Evolutionary conservation across 2,797 vertebrate genomes (phyloP), one percentile per base, ranked within the genome.

Genomic region (Eutrigla gurnardus): DNA sequence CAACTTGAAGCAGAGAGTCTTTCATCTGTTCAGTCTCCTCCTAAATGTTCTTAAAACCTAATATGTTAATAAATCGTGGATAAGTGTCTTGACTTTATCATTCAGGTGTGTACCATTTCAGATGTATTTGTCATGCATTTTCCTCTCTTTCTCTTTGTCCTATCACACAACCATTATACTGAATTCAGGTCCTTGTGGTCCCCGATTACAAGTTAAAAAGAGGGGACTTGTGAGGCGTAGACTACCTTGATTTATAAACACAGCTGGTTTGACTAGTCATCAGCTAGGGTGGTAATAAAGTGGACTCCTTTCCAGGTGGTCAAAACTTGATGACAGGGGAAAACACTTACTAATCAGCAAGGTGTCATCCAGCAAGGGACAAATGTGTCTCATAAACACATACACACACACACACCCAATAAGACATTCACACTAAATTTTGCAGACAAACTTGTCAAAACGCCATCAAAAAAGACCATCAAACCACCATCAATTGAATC

Each of bases 261-360:
- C 84, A 93, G 86, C 91, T 90, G 90, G 77, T 90, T 69, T 57
- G 65, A 63, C 70, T 39, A 52, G 75, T 87, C 75, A 72, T 79
- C 60, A 65, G 73, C 60, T 47, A 65, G 61, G 55, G 8, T 60
- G 83, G 70, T 57, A 68, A 73, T 75, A 78, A 85, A 83, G 66
- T n/a, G 17, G 70, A 81, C 68, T 75, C 60, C 57, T 77, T 81
- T 78, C 83, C 84, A 91, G 84, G 80, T 90, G 88, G 84, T 78
- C 86, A 73, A 79, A 79, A 18, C 55, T 64, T 86, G 73, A 86
- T 88, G 81, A 89, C 78, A 87, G 78, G 71, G 75, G 67, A 52
- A 88, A 82, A 80, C 71, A 74, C 77, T 65, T 68, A 80, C 49
- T 86, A 72, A 88, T 83, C 73, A 81, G 71, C 69, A 65, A 74